Conservation (phyloP, 2,888 invertebrate species). For the Helobdella robusta region DNA sequence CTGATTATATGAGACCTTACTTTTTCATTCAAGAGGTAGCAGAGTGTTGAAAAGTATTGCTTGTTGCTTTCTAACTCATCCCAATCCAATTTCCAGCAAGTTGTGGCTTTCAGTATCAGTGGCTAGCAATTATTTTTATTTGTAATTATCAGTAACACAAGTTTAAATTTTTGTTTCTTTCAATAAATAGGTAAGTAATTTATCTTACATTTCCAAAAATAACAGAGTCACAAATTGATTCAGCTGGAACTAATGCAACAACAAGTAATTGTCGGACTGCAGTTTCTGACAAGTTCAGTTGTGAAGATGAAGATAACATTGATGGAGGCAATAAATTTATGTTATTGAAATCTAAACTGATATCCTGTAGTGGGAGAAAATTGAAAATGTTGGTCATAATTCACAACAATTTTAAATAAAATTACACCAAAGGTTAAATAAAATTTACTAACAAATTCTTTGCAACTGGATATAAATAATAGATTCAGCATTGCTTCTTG, state of each 20-base stretch:
- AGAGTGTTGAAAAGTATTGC: conserved; percentile 40
- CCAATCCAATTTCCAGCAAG: conserved; percentile 48
- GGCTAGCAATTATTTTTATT: conserved; percentile 37
- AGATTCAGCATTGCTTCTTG: conserved; percentile 38
- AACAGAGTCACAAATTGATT: conserved; percentile 42
- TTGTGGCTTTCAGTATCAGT: conserved; percentile 41
- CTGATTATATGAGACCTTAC: conserved; percentile 35
- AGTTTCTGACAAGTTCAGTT: too few species aligned
- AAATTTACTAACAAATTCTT: conserved; percentile 25
- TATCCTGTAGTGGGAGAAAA: too few species aligned
- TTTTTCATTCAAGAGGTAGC: conserved; percentile 38
- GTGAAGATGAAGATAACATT: too few species aligned
- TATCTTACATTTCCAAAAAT: conserved; percentile 41
- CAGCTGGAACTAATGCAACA: conserved; percentile 33
- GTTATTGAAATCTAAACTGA: too few species aligned
- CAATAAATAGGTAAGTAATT: background rate
- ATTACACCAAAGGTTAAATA: background rate
- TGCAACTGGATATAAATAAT: conserved; percentile 36
- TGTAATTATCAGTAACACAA: background rate
- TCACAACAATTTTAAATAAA: too few species aligned
- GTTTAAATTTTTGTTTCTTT: background rate
- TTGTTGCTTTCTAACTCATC: conserved; percentile 45
- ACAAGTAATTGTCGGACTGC: too few species aligned
- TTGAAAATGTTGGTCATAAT: too few species aligned
- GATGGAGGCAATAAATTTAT: too few species aligned